A percentile compares a stretch with the other conserved stretches of the same genome.
Conservation (phyloP, 2,797 vertebrate genomes). For the Gadopsis marmoratus region DNA sequence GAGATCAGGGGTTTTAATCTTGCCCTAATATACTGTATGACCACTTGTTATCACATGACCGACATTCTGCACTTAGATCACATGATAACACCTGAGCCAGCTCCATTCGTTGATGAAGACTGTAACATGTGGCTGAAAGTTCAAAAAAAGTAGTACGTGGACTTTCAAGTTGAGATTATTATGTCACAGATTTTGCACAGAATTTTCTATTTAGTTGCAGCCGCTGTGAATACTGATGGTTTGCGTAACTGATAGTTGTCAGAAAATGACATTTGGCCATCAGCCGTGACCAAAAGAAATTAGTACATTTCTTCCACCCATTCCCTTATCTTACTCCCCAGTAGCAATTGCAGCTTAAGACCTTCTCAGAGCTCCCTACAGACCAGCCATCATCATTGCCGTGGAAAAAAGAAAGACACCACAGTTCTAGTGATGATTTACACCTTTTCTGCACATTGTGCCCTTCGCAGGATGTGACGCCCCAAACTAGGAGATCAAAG, state of each 20-base stretch:
- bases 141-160: rapidly evolving
- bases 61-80: neutral
- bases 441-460: conserved; percentile 66
- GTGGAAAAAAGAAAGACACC: conserved; percentile 44
- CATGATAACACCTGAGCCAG: neutral
- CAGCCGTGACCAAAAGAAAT: conserved; percentile 45
- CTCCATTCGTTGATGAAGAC: neutral
- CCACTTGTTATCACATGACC: conserved; percentile 1
- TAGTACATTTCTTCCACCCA: conserved; percentile 23
- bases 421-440: conserved; percentile 70
- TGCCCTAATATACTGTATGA: neutral
- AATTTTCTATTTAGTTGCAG: conserved; percentile 7
- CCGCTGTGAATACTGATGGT: conserved; percentile 6
- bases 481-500: conserved; percentile 80
- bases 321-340: conserved; percentile 30
- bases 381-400: conserved; percentile 45
- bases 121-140: neutral
- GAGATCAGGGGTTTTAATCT: neutral
- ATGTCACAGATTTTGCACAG: neutral
- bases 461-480: conserved; percentile 74
- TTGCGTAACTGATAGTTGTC: conserved; percentile 45
- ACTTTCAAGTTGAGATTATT: conserved; percentile 4
- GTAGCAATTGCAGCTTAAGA: conserved; percentile 36
- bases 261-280: conserved; percentile 46
- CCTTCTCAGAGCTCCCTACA: conserved; percentile 23